A percentile compares a stretch with the other conserved stretches of the same genome.
These are phyloP conservation scores for Acromyrmex charruanus DNA, from an alignment of 1,140 invertebrate species.

Conservation along the genomic window DNA sequence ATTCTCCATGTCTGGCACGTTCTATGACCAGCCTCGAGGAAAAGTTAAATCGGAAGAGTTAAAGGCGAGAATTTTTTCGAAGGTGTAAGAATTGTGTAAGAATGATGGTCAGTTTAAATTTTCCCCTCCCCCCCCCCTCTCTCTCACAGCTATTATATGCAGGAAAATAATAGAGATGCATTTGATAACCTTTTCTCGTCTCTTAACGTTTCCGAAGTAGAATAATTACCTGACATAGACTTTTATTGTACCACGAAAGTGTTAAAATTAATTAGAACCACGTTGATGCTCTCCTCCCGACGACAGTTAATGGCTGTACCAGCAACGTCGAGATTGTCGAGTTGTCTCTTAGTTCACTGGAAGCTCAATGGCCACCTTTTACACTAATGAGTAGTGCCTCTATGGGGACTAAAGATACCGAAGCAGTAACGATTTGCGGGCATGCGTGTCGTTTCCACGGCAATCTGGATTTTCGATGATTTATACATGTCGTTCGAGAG, in stretches of 20 bases:
- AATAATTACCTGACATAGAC: slow-evolving; percentile 49
- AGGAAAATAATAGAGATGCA: slow-evolving; percentile 20
- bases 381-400: slow-evolving; percentile 39
- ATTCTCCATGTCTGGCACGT: slow-evolving; percentile 7
- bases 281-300: slow-evolving; percentile 10
- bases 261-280: slow-evolving; percentile 73
- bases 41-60: neutral
- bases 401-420: neutral
- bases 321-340: slow-evolving; percentile 27
- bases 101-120: neutral
- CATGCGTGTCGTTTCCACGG: slow-evolving; percentile 22
- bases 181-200: slow-evolving; percentile 58
- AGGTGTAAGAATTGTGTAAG: slow-evolving; percentile 30
- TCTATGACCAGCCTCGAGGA: neutral
- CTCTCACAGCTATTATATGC: neutral
- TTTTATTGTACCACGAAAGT: slow-evolving; percentile 63
- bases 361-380: slow-evolving; percentile 37
- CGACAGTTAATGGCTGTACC: slow-evolving; percentile 61
- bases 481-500: neutral
- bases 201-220: neutral
- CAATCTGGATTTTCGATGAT: slow-evolving; percentile 29
- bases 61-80: slow-evolving; percentile 31
- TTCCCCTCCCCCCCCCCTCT: neutral
- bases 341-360: slow-evolving; percentile 38
- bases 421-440: slow-evolving; percentile 29